These are phyloP conservation scores for Drosophila sulfurigaster DNA, from an alignment of 1,140 invertebrate species.

Conservation along the genomic window DNA sequence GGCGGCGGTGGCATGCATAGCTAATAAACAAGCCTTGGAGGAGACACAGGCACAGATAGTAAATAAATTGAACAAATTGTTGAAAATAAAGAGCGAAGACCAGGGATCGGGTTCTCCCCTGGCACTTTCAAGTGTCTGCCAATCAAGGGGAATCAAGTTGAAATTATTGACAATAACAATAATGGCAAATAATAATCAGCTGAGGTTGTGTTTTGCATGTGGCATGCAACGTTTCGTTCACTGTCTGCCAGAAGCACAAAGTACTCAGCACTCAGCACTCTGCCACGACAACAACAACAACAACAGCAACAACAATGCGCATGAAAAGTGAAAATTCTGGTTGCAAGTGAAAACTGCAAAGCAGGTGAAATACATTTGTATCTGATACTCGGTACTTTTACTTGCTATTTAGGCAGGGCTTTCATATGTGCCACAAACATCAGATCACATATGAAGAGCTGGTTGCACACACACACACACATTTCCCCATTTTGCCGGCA, in stretches of 20 bases:
- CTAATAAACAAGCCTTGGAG: slow-evolving; percentile 41
- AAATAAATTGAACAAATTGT: slow-evolving; percentile 29
- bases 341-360: slow-evolving; percentile 36
- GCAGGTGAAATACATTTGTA: slow-evolving; percentile 49
- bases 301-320: slow-evolving; percentile 12
- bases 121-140: slow-evolving; percentile 77
- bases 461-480: slow-evolving; percentile 5
- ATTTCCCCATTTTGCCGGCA: slow-evolving; percentile 34
- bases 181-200: slow-evolving; percentile 68
- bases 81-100: neutral
- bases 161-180: slow-evolving; percentile 81
- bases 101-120: slow-evolving; percentile 6
- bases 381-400: slow-evolving; percentile 47
- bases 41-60: neutral
- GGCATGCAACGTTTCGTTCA: slow-evolving; percentile 56
- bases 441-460: neutral
- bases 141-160: slow-evolving; percentile 75
- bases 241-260: slow-evolving; percentile 43
- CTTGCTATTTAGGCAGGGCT: slow-evolving; percentile 50
- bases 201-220: slow-evolving; percentile 59
- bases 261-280: slow-evolving; percentile 24
- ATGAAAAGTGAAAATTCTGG: slow-evolving; percentile 79
- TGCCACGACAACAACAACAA: slow-evolving; percentile 10
- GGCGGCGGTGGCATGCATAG: neutral
- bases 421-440: slow-evolving; percentile 37